Conservation (phyloP, 2,797 vertebrate species). For the Acanthornis magna region DNA sequence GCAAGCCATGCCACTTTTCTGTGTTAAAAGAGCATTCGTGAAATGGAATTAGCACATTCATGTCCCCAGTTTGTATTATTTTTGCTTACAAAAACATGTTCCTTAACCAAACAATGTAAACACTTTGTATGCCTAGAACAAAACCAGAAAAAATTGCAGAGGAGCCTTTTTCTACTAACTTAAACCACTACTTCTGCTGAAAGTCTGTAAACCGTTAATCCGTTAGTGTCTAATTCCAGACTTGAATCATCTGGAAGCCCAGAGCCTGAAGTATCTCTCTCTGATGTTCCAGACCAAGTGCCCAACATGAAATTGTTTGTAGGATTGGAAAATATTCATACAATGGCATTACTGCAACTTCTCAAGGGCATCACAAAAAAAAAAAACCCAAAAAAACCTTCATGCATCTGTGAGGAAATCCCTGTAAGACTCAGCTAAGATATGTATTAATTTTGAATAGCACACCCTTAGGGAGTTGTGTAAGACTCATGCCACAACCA, state of each 20-base stretch:
- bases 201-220: slow-evolving; percentile 26
- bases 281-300: slow-evolving; percentile 23
- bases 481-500: slow-evolving; percentile 23
- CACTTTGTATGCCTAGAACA: not conserved
- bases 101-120: not conserved
- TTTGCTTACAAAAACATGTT: not conserved
- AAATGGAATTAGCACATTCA: not conserved
- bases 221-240: not conserved
- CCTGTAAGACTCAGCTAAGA: slow-evolving; percentile 2
- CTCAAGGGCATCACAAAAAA: not conserved
- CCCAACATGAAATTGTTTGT: slow-evolving; percentile 5
- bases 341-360: not conserved
- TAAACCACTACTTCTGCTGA: not conserved
- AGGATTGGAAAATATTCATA: slow-evolving; percentile 35
- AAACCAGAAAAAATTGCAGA: not conserved
- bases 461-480: not conserved
- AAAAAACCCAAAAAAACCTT: not conserved
- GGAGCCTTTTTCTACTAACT: not conserved
- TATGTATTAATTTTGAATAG: slow-evolving; percentile 14
- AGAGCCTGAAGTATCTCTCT: slow-evolving; percentile 11
- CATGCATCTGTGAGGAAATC: slow-evolving; percentile 41
- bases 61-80: not conserved
- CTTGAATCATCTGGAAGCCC: not conserved
- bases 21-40: not conserved
- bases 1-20: not conserved